phyloP scores from a whole-genome alignment of 2,797 vertebrate species.

The Silurus aristotelis region DNA sequence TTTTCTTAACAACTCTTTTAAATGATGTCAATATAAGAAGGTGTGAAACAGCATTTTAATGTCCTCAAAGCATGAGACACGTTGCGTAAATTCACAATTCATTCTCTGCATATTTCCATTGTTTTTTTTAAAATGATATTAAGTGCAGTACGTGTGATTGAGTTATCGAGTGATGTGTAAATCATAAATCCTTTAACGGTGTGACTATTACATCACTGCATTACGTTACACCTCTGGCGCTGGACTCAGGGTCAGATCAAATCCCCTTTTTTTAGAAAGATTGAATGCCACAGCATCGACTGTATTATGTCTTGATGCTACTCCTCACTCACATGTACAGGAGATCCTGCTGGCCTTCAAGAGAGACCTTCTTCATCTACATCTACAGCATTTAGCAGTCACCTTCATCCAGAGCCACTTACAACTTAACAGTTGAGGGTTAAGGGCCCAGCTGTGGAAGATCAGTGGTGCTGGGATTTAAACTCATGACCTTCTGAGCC shows the following conservation, averaged over 20 bases:
- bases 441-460: no score
- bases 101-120: not conserved
- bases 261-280: not conserved
- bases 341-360: not conserved
- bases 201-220: not conserved
- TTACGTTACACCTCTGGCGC: not conserved
- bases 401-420: no score
- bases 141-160: not conserved
- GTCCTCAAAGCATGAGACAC: no score
- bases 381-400: no score
- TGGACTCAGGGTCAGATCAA: slow-evolving; percentile 14
- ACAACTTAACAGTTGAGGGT: no score
- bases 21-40: not conserved
- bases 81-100: not conserved
- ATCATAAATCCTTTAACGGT: not conserved
- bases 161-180: not conserved
- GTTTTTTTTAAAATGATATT: not conserved
- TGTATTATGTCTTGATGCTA: not conserved
- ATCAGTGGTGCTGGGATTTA: no score
- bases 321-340: not conserved
- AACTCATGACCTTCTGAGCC: no score
- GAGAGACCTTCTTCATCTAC: no score
- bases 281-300: not conserved
- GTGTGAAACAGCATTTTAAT: not conserved
- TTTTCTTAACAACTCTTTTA: not conserved